phyloP scores from a whole-genome alignment of 2,113 vertebrate species.

The Odontophorus gujanensis region DNA sequence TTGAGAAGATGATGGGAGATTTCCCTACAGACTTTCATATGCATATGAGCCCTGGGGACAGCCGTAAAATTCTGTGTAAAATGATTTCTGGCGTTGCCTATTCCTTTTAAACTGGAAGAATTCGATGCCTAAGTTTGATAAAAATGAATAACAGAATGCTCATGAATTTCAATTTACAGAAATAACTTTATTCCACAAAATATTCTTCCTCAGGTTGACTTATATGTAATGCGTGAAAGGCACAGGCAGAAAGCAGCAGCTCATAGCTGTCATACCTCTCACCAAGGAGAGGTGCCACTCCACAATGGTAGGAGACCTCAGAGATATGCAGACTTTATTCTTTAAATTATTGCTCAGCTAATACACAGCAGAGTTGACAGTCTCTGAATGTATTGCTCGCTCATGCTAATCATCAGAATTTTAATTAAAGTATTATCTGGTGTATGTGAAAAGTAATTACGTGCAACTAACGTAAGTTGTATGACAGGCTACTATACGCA shows the following conservation, averaged over 20 bases:
- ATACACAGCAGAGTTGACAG: slow-evolving; percentile 65
- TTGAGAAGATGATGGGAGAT: background rate
- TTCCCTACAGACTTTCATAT: background rate
- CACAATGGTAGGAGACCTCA: background rate
- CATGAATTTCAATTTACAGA: background rate
- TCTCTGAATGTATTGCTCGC: slow-evolving; percentile 77
- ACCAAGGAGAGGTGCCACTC: background rate
- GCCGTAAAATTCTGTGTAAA: background rate
- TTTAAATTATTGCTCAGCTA: slow-evolving; percentile 52
- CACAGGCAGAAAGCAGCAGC: background rate
- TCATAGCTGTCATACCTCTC: background rate
- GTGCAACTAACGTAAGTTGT: slow-evolving; percentile 71
- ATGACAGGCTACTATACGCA: slow-evolving; percentile 71
- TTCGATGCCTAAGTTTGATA: background rate
- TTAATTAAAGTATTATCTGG: slow-evolving; percentile 83
- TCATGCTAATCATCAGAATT: slow-evolving; percentile 79
- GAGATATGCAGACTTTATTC: background rate
- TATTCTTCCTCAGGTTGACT: background rate
- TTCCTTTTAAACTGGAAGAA: background rate
- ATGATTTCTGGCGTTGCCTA: background rate
- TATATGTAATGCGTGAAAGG: background rate
- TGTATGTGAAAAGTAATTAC: slow-evolving; percentile 79
- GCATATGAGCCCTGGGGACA: background rate
- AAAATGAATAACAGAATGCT: background rate
- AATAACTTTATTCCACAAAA: background rate